Conservation (phyloP, 2,113 vertebrate genomes). For the Xerus inauris region DNA sequence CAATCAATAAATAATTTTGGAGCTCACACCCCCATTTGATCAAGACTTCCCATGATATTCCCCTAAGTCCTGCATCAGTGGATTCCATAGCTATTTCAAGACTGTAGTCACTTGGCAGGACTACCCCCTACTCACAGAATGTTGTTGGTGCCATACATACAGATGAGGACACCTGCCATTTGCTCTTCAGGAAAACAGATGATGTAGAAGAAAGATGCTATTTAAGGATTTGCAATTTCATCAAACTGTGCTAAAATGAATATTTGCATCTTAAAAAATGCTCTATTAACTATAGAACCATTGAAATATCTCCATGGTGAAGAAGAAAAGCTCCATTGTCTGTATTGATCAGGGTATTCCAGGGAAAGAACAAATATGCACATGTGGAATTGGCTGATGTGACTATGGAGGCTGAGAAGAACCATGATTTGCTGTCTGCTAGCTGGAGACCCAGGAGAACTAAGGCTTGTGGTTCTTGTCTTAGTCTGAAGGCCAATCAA, state of each 20-base stretch:
- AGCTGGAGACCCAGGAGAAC: not conserved
- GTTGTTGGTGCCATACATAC: not conserved
- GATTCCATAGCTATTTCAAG: conserved; percentile 23
- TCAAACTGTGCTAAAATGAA: conserved; percentile 35
- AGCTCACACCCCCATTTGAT: not conserved
- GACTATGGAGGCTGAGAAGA: not conserved
- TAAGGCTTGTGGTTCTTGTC: no score
- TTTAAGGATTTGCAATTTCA: conserved; percentile 31
- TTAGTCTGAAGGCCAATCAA: not conserved
- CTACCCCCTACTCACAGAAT: not conserved
- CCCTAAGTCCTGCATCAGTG: not conserved
- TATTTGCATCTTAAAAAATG: conserved; percentile 49
- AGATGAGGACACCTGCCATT: conserved; percentile 43
- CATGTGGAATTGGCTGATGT: not conserved
- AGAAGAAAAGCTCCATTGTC: not conserved
- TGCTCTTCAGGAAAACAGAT: conserved; percentile 26
- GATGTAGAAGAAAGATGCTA: conserved; percentile 48
- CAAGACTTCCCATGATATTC: not conserved
- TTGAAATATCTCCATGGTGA: not conserved
- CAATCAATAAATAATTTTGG: not conserved
- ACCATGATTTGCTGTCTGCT: not conserved
- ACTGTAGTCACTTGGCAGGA: not conserved
- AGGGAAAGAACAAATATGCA: not conserved
- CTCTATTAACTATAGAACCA: not conserved
- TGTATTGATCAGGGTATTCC: not conserved